Base-by-base conservation (phyloP, 2,888 invertebrate species). In the Cataglyphis cursor region DNA sequence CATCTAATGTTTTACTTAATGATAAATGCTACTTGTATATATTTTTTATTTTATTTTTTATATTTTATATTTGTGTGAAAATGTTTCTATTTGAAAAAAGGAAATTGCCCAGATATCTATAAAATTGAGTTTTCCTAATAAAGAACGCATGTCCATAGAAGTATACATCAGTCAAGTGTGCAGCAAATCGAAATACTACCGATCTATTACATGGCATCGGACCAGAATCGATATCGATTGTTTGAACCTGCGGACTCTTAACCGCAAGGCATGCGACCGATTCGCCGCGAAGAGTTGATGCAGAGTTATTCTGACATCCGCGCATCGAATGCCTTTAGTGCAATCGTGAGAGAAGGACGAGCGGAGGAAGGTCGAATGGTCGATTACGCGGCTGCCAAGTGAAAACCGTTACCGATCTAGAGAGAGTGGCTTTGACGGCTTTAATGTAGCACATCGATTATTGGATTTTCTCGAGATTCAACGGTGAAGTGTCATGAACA, bases 201-300 rank as follows among this genome's bases (percentile, higher is more conserved):
- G 59, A 80, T 80, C 73, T 72, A 48, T 80, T 80, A 54, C 54
- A 41, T 44, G 73, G 59, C 44, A 72, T 80, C 73, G 18, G 57
- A n/a, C 24, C 21, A 59, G 18, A 80, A 80, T 80, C 78, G 78
- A 78, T 78, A 57, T 10, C 68, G 57, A 78, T 59, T n/a, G 72
- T 78, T 70, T 72, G 31, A 78, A 44, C 18, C 78, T 57, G 59
- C 59, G 59, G 35, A 61, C 18, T 72, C 48, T 72, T 61, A 83
- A 89, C 91, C 92, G 88, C 92, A 92, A 92, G 88, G 87, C 92
- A 92, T 90, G 88, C 88, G 90, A 90, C 88, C 86, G 72, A 87
- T 87, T 82, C 80, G 31, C 72, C 84, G 61, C 64, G 75, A 81
- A 84, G 84, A 87, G 89, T 84, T 82, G 83, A 83, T 87, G 78